A percentile compares a stretch with the other conserved stretches of the same genome.
phyloP scores from a whole-genome alignment of 35 echinoderm and acorn worm species.

The Patiria miniata region DNA sequence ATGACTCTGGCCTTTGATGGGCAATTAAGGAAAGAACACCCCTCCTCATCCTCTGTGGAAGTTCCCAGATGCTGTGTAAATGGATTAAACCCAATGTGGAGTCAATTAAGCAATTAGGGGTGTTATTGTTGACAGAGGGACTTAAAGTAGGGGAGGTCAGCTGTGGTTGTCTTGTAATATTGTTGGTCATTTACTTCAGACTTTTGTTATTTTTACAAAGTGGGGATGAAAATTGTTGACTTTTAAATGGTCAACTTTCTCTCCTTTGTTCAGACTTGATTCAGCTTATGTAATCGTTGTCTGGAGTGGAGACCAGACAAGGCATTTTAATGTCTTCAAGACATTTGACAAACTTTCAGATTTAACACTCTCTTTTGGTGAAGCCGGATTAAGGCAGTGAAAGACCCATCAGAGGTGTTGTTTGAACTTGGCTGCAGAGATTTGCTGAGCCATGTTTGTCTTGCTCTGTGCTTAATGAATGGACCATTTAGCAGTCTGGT shows the following conservation, averaged over 20 bases:
- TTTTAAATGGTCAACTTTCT: too few species aligned
- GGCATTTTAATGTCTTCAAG: not conserved
- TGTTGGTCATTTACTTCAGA: too few species aligned
- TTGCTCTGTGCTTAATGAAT: not conserved
- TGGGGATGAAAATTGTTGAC: too few species aligned
- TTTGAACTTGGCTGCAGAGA: slow-evolving; percentile 27
- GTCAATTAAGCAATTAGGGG: slow-evolving; percentile 26
- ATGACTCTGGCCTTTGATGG: slow-evolving; percentile 15
- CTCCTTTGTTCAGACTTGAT: not conserved
- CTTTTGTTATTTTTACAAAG: too few species aligned
- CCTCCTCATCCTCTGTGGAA: not conserved
- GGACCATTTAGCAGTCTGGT: slow-evolving; percentile 12
- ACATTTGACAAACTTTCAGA: not conserved
- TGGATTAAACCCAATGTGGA: not conserved
- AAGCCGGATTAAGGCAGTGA: not conserved
- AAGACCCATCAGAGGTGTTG: not conserved
- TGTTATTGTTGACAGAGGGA: slow-evolving; percentile 10
- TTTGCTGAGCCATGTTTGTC: not conserved
- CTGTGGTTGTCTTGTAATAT: too few species aligned
- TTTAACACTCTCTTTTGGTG: too few species aligned
- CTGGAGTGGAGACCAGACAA: not conserved
- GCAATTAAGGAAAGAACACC: not conserved
- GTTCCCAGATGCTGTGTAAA: not conserved
- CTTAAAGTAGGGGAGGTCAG: not conserved
- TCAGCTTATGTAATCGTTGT: not conserved